phyloP scores from a whole-genome alignment of 1,140 invertebrate species.

The Brachionus sp. region DNA sequence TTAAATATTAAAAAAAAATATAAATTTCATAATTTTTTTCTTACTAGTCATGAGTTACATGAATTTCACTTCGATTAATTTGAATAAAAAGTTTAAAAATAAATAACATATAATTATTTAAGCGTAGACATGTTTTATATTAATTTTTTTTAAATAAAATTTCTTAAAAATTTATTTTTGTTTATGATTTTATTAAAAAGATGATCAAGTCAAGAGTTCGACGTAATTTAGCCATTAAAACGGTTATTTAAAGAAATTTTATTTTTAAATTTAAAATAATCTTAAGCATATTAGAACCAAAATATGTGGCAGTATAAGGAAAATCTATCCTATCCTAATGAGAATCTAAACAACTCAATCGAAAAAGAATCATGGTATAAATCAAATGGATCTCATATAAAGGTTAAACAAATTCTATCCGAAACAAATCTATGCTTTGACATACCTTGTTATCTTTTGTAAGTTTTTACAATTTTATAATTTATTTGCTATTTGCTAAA shows the following conservation, averaged over 20 bases:
- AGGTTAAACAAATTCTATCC: slow-evolving; percentile 9
- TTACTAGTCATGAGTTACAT: slow-evolving; percentile 25
- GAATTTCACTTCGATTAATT: slow-evolving; percentile 32
- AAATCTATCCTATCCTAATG: neutral
- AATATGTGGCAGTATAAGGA: slow-evolving; percentile 28
- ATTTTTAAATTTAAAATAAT: neutral
- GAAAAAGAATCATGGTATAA: slow-evolving; percentile 4
- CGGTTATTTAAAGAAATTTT: neutral
- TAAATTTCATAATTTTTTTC: neutral
- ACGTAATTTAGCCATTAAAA: slow-evolving; percentile 9
- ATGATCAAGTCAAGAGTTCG: neutral
- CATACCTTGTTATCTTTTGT: slow-evolving; percentile 27
- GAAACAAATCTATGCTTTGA: slow-evolving; percentile 32
- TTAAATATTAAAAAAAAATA: neutral
- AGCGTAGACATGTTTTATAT: neutral
- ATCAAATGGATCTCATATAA: slow-evolving; percentile 14
- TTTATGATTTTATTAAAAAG: neutral
- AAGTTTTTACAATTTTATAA: slow-evolving; percentile 2
- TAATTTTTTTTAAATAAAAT: neutral
- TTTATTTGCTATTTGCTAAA: too few species aligned
- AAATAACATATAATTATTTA: neutral
- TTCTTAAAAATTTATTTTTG: neutral
- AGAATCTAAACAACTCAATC: slow-evolving; percentile 33
- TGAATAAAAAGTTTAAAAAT: neutral
- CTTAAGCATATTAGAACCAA: neutral